Percentiles rank a stretch among this genome's conserved stretches.
Conservation (phyloP, 1,140 invertebrate species). For the Drosophila auraria region DNA sequence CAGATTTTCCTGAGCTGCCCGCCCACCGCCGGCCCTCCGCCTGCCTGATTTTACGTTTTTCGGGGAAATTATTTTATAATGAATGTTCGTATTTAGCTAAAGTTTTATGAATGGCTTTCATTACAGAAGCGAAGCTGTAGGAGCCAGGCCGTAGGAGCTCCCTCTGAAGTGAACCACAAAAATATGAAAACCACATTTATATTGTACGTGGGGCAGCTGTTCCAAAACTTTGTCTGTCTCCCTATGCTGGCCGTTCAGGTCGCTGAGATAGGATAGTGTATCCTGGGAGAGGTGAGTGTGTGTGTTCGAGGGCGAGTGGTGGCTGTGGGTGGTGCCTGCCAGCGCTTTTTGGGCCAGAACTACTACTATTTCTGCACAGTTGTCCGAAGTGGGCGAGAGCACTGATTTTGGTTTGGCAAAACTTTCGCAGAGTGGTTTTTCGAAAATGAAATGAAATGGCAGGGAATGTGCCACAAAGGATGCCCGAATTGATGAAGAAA, state of each 20-base stretch:
- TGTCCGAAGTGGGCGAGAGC: constrained; percentile 54
- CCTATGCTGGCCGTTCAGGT: constrained; percentile 20
- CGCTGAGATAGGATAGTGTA: constrained; percentile 27
- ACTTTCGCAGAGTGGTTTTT: constrained; percentile 41
- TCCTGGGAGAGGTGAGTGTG: constrained; percentile 28
- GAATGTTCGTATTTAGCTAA: constrained; percentile 82
- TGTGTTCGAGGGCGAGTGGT: constrained; percentile 5
- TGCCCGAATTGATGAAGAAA: constrained; percentile 43
- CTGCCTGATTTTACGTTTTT: constrained; percentile 46
- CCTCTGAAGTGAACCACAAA: constrained; percentile 78
- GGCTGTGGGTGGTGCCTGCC: constrained; percentile 46
- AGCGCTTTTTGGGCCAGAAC: constrained; percentile 55
- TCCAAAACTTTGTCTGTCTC: constrained; percentile 74
- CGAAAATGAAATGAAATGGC: constrained; percentile 48
- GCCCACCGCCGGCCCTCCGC: not conserved
- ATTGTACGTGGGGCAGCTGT: constrained; percentile 78
- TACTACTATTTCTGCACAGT: constrained; percentile 40
- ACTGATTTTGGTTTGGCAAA: constrained; percentile 62
- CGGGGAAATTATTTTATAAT: constrained; percentile 80
- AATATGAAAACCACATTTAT: constrained; percentile 83
- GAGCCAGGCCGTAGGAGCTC: constrained; percentile 21
- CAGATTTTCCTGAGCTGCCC: constrained; percentile 8
- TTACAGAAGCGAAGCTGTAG: constrained; percentile 49
- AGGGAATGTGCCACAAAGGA: constrained; percentile 45
- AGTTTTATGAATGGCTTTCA: constrained; percentile 84